phyloP scores from a whole-genome alignment of 2,797 vertebrate species.

The Hozukius guyotensis region DNA sequence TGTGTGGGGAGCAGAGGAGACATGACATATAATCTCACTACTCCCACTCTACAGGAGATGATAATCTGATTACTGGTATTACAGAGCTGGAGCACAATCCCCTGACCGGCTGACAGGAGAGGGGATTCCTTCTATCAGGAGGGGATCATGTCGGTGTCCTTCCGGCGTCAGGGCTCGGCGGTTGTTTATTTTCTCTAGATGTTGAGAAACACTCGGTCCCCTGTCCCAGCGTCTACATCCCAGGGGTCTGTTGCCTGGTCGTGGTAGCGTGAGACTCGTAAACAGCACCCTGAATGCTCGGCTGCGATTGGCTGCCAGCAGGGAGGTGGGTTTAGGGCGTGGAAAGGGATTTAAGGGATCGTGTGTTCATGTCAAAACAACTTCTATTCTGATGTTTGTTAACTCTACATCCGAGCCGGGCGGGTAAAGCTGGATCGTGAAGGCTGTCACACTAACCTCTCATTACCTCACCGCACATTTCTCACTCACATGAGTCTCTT shows the following conservation, averaged over 20 bases:
- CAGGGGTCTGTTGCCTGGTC: slow-evolving; percentile 31
- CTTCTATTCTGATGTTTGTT: slow-evolving; percentile 54
- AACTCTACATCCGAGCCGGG: slow-evolving; percentile 31
- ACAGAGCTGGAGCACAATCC: slow-evolving; percentile 13
- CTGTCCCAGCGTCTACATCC: slow-evolving; percentile 48
- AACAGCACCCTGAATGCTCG: slow-evolving; percentile 36
- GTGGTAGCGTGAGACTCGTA: slow-evolving; percentile 56
- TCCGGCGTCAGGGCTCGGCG: not conserved
- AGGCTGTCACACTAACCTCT: slow-evolving; percentile 10
- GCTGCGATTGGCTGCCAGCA: slow-evolving; percentile 61
- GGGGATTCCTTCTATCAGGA: slow-evolving; percentile 41
- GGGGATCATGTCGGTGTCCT: slow-evolving; percentile 3
- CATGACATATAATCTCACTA: slow-evolving; percentile 50
- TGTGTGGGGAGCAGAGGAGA: slow-evolving; percentile 4
- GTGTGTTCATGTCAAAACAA: slow-evolving; percentile 59
- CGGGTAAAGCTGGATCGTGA: slow-evolving; percentile 47
- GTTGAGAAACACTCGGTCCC: slow-evolving; percentile 57
- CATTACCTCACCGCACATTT: slow-evolving; percentile 11
- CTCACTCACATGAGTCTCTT: not conserved
- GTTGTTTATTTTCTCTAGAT: slow-evolving; percentile 58
- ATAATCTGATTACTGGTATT: slow-evolving; percentile 66
- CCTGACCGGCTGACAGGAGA: slow-evolving; percentile 14
- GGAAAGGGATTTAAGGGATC: slow-evolving; percentile 45
- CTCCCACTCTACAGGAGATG: slow-evolving; percentile 29
- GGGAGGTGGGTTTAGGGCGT: slow-evolving; percentile 60